phyloP scores from a whole-genome alignment of 1,140 invertebrate species.

The Antheraea mylitta region DNA sequence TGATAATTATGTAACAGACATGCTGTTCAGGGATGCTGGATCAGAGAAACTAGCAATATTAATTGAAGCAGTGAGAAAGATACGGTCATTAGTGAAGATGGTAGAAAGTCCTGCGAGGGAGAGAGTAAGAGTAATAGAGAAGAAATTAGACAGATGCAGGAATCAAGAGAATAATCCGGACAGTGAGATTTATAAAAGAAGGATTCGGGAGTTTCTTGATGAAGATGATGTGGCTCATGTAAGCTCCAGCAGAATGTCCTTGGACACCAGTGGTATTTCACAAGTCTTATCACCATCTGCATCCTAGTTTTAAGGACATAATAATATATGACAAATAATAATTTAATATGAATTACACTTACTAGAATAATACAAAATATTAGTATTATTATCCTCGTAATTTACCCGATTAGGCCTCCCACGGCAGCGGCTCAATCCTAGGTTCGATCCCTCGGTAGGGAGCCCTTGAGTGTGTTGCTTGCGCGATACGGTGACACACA shows the following conservation, averaged over 20 bases:
- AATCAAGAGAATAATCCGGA: constrained; percentile 98
- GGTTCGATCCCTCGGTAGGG: no score
- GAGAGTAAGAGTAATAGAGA: constrained; percentile 87
- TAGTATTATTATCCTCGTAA: no score
- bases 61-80: constrained; percentile 93
- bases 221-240: constrained; percentile 68
- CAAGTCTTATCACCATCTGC: constrained; percentile 59
- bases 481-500: no score
- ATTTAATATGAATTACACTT: not conserved
- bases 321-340: not conserved
- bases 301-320: constrained; percentile 28
- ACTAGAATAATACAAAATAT: not conserved
- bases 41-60: constrained; percentile 86
- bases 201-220: constrained; percentile 64
- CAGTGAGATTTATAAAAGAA: constrained; percentile 85
- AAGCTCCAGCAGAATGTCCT: constrained; percentile 59
- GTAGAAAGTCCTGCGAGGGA: constrained; percentile 87
- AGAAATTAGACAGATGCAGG: constrained; percentile 93
- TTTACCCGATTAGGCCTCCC: no score
- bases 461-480: no score
- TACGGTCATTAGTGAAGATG: constrained; percentile 92
- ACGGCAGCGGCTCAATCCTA: no score
- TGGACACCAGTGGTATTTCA: constrained; percentile 56
- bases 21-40: constrained; percentile 85
- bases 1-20: constrained; percentile 94